Percentiles rank a stretch among this genome's conserved stretches.
phyloP scores from a whole-genome alignment of 2,888 invertebrate genomes.

The Azorinus chamasolen region DNA sequence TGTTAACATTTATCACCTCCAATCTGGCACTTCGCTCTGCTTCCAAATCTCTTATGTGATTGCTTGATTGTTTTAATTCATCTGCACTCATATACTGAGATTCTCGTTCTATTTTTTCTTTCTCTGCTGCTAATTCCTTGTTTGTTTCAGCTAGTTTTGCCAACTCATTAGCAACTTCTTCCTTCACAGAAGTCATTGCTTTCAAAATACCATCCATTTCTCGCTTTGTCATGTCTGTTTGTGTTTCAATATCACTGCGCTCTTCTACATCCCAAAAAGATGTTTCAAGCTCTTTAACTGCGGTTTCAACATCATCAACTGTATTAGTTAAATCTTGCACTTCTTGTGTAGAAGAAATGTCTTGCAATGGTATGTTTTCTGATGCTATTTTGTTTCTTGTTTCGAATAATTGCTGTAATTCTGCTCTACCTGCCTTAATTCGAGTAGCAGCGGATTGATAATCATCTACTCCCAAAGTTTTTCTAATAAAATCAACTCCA shows the following conservation, averaged over 20 bases:
- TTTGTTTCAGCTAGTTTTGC: slow-evolving; percentile 38
- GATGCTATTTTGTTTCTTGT: slow-evolving; percentile 18
- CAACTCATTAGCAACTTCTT: slow-evolving; percentile 40
- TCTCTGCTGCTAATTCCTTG: slow-evolving; percentile 28
- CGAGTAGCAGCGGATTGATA: too few species aligned
- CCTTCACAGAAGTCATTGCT: slow-evolving; percentile 48
- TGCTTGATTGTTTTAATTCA: slow-evolving; percentile 13
- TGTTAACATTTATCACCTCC: slow-evolving; percentile 38
- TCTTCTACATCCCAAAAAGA: slow-evolving; percentile 21
- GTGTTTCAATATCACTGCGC: slow-evolving; percentile 12
- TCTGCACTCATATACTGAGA: slow-evolving; percentile 8
- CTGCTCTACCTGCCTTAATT: slow-evolving; percentile 1
- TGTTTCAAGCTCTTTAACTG: slow-evolving; percentile 30
- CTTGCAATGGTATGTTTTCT: slow-evolving; percentile 36
- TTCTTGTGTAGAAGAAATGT: slow-evolving; percentile 41
- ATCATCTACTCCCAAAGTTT: too few species aligned
- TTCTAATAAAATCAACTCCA: slow-evolving; percentile 40
- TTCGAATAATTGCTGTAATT: slow-evolving; percentile 4
- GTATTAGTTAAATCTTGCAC: slow-evolving; percentile 27
- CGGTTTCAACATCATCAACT: slow-evolving; percentile 31
- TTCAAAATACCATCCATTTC: slow-evolving; percentile 42
- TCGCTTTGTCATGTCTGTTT: slow-evolving; percentile 37
- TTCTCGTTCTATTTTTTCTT: slow-evolving; percentile 31
- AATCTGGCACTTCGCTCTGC: slow-evolving; percentile 40
- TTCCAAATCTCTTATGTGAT: slow-evolving; percentile 31